A percentile compares a stretch with the other conserved stretches of the same genome.
These are phyloP conservation scores for Phalera bucephala DNA, from an alignment of 2,888 invertebrate species.

Conservation along the genomic window DNA sequence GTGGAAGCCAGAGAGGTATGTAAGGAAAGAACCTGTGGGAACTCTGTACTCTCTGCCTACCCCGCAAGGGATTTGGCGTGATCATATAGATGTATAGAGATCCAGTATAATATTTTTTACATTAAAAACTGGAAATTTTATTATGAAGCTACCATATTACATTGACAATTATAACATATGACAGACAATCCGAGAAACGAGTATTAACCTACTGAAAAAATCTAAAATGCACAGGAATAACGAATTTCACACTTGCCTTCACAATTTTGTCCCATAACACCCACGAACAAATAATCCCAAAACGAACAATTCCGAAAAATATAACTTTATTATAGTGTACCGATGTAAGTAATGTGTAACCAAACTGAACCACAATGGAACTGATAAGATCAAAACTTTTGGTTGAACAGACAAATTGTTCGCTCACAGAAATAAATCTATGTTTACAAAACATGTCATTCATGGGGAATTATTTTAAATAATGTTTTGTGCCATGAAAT, in stretches of 20 bases:
- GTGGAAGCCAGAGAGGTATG: too few species aligned
- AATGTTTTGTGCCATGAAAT: constrained; percentile 64
- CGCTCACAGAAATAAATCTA: constrained; percentile 52
- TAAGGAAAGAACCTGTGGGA: too few species aligned
- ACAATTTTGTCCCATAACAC: constrained; percentile 24
- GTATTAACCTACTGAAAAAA: too few species aligned
- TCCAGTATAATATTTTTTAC: too few species aligned
- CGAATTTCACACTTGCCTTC: constrained; percentile 14
- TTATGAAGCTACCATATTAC: too few species aligned
- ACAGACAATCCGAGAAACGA: too few species aligned
- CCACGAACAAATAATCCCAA: constrained; percentile 31
- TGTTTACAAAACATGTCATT: constrained; percentile 80
- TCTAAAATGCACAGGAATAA: too few species aligned
- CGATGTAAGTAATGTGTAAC: constrained; percentile 55
- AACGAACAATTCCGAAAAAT: constrained; percentile 44
- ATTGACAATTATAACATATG: too few species aligned
- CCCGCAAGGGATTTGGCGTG: too few species aligned
- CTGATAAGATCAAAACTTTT: constrained; percentile 71
- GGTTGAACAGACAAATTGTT: constrained; percentile 71
- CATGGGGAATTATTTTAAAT: constrained; percentile 49
- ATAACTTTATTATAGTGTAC: constrained; percentile 43
- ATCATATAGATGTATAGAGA: too few species aligned
- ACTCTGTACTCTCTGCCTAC: too few species aligned
- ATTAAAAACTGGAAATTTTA: too few species aligned
- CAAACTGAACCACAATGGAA: constrained; percentile 59